phyloP scores from a whole-genome alignment of 2,888 invertebrate genomes.

The Lysandra bellargus region DNA sequence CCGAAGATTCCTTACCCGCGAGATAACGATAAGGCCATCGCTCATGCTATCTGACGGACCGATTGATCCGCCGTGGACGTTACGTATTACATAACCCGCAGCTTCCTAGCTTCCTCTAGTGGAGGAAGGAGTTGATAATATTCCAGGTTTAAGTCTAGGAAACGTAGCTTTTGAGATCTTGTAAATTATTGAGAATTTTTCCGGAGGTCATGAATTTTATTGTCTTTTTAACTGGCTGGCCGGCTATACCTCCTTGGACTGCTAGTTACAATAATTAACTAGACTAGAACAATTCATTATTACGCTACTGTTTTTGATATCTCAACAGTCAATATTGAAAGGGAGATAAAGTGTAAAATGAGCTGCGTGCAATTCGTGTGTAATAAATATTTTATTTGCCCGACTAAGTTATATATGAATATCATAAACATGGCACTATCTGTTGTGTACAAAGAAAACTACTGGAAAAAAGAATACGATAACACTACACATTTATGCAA shows the following conservation, averaged over 20 bases:
- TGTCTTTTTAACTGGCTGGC: neutral
- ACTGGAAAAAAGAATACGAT: neutral
- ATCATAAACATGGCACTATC: neutral
- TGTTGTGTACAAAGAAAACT: neutral
- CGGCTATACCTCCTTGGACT: too few species aligned
- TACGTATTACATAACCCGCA: constrained; percentile 13
- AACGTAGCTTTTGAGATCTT: neutral
- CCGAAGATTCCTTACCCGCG: constrained; percentile 70
- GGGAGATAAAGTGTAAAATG: neutral
- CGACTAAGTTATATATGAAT: too few species aligned
- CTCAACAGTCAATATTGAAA: neutral
- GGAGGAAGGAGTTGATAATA: neutral
- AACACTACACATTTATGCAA: neutral
- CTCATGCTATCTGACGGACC: constrained; percentile 71
- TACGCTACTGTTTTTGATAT: neutral
- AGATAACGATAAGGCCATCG: constrained; percentile 76
- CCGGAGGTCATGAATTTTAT: neutral
- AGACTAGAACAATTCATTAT: neutral
- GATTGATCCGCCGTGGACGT: constrained; percentile 52
- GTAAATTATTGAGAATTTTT: neutral
- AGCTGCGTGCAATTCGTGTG: neutral
- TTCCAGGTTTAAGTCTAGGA: neutral
- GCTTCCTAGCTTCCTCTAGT: neutral
- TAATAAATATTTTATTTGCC: neutral
- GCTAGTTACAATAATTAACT: neutral